Base-by-base conservation (phyloP, 1,140 invertebrate genomes). In the Bombus breviceps region DNA sequence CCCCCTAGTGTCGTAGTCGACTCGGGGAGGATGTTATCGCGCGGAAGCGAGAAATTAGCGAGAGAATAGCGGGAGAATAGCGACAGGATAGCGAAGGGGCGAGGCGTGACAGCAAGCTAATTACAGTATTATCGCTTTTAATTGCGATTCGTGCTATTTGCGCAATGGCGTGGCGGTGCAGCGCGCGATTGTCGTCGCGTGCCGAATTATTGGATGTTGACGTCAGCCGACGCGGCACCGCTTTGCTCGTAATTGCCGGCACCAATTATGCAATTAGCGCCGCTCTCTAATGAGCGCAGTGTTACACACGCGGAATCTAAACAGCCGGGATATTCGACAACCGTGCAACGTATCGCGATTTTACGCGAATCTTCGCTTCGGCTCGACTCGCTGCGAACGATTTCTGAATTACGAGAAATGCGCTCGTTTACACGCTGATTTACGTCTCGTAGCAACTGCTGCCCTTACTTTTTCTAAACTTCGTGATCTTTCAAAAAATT, bases 131-230 rank as follows among this genome's bases (percentile, higher is more conserved):
- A 93, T 93, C 87, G 86, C 86, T 91, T 93, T 92, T 92, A 93
- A 93, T 93, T 93, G 90, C 75, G 78, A 93, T 91, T 91, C 86
- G 86, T 86, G 92, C 78, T 90, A 90, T 92, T 91, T 91, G 88
- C 88, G 89, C 87, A 91, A 92, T 81, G 84, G 82, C 82, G 80
- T 75, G 77, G 81, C 76, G 73, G 77, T 84, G 74, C 43, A 81
- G 73, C 84, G 86, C 89, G 85, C 90, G 86, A 91, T 91, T 92
- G 88, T 91, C 91, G 91, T 93, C 93, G 93, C 92, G 92, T 94
- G 93, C 92, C 92, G 78, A 93, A 93, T 94, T 93, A 93, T 94
- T 93, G 88, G 81, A 90, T 88, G 92, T 85, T 94, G 93, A 94
- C 92, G 93, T 94, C 92, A 93, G 81, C 68, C 83, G 72, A 87